phyloP scores from a whole-genome alignment of 1,140 invertebrate genomes.

The Propsilocerus akamusi region DNA sequence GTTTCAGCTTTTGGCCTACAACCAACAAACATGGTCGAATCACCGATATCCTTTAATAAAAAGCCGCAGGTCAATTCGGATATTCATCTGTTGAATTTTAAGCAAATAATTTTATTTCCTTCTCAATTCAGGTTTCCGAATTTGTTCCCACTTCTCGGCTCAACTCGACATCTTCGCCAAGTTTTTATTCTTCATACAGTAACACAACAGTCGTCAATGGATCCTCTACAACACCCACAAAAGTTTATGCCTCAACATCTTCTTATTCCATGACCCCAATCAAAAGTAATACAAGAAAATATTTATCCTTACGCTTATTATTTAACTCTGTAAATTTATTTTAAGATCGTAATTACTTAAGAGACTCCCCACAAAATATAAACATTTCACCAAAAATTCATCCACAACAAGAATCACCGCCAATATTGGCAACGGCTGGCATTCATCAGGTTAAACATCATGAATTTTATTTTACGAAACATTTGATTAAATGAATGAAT shows the following conservation, averaged over 20 bases:
- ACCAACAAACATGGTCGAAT: not conserved
- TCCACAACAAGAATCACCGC: constrained; percentile 17
- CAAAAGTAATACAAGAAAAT: not conserved
- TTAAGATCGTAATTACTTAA: constrained; percentile 6
- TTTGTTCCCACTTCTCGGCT: not conserved
- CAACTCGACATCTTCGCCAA: not conserved
- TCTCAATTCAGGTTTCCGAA: not conserved
- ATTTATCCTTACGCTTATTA: not conserved
- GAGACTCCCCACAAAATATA: constrained; percentile 16
- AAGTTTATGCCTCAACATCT: not conserved
- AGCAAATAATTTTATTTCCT: no score
- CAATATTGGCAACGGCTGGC: constrained; percentile 21
- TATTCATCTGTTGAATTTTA: no score
- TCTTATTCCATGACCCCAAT: constrained; percentile 1
- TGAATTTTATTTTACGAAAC: constrained; percentile 1
- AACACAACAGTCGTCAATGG: not conserved
- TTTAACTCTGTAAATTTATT: not conserved
- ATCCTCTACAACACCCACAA: not conserved
- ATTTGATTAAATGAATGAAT: no score
- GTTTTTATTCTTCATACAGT: not conserved
- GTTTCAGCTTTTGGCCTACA: not conserved
- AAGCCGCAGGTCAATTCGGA: not conserved
- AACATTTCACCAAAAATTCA: constrained; percentile 18
- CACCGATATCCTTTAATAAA: not conserved
- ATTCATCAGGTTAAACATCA: constrained; percentile 27